Percentiles rank a stretch among this genome's conserved stretches.
Evolutionary conservation across 1,140 invertebrate genomes (phyloP).

Genomic region (Drosophila equinoxialis): DNA sequence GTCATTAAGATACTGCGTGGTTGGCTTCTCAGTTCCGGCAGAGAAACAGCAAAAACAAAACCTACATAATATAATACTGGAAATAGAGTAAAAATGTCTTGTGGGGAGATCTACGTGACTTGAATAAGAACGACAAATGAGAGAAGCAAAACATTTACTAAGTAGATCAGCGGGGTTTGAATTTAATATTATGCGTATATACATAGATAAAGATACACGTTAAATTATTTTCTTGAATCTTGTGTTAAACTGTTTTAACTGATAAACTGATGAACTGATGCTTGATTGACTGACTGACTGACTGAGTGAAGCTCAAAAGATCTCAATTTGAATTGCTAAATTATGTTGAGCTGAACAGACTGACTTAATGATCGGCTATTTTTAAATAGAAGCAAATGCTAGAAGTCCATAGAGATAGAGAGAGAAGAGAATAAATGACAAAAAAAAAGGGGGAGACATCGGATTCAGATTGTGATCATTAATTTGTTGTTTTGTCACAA

Average conservation of each 20-base stretch:
- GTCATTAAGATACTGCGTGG: slow-evolving; percentile 48
- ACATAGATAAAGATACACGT: slow-evolving; percentile 35
- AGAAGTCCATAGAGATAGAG: slow-evolving; percentile 10
- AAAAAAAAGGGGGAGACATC: slow-evolving; percentile 22
- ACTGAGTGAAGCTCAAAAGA: slow-evolving; percentile 13
- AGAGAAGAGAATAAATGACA: slow-evolving; percentile 41
- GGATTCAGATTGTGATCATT: slow-evolving; percentile 20
- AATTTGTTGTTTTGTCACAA: slow-evolving; percentile 31
- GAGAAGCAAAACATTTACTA: slow-evolving; percentile 22
- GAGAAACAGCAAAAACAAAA: neutral
- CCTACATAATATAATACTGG: slow-evolving; percentile 36
- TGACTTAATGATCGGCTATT: slow-evolving; percentile 72
- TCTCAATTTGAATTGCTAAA: slow-evolving; percentile 73
- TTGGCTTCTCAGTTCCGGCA: slow-evolving; percentile 49
- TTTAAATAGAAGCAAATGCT: slow-evolving; percentile 31
- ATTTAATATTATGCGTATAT: slow-evolving; percentile 44
- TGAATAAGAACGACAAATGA: neutral
- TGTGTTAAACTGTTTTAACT: slow-evolving; percentile 36
- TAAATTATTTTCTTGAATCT: slow-evolving; percentile 37
- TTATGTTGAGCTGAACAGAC: slow-evolving; percentile 29
- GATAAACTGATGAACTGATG: slow-evolving; percentile 13
- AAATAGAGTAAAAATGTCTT: slow-evolving; percentile 42
- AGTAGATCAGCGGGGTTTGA: slow-evolving; percentile 10
- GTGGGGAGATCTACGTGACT: slow-evolving; percentile 50
- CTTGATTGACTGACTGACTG: slow-evolving; percentile 52